Base-by-base conservation (phyloP, 2,888 invertebrate species). In the Meteorus cinctellus region DNA sequence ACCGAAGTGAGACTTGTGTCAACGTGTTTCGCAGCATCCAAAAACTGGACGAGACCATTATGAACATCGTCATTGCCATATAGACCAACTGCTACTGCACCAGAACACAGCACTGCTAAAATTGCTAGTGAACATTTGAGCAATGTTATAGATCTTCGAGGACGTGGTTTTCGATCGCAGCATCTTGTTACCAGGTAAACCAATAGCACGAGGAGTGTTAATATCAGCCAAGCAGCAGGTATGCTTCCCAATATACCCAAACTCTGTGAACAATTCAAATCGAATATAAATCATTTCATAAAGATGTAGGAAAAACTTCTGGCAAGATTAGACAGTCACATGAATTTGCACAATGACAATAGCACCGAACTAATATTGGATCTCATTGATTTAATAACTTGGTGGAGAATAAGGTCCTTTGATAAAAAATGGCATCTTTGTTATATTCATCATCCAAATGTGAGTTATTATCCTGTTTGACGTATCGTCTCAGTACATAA, bases 61-160 rank as follows among this genome's bases (percentile, higher is more conserved):
- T 98, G 97, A 63, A 97, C 93, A 89, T 97, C 97, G 89, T 98
- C 97, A 91, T 98, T 98, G 55, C 98, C 98, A 90, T 97, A 98
- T 60, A 98, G 93, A 41, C 95, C 97, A 72, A 97, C 93, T 73
- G 97, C 97, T 82, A 97, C 94, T 8, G 96, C 95, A 78, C 96
- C 96, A 91, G 97, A 96, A 88, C 97, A 97, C 81, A 97, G 92
- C 78, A 98, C 94, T 71, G 97, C 95, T 19, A 95, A 94, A 78
- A 95, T 93, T 86, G 95, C 95, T 74, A 96, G 91, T 27, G 94
- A 88, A 93, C 89, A 95, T 92, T 95, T 95, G 82, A 97, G 92
- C 84, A 97, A 96, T 70, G 96, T 94, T 90, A 97, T 96, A 85
- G 96, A 96, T 89, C 95, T 94, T 77, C 96, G 95, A 78, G 96